Evolutionary conservation across 23 tunicate genomes (phyloP), one percentile per base, ranked within the genome.

Genomic region (Trididemnum miniatum): DNA sequence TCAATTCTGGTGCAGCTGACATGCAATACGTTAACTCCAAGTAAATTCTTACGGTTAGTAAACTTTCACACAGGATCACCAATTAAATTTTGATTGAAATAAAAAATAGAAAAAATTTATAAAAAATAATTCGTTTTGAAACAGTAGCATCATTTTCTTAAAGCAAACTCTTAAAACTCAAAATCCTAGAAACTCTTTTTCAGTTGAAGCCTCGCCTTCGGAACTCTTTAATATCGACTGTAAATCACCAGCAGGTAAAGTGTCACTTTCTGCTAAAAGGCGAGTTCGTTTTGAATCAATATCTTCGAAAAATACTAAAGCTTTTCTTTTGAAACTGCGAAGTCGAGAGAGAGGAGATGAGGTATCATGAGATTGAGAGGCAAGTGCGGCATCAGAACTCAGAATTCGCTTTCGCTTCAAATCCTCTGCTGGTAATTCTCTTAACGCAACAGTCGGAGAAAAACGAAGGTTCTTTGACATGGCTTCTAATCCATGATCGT

Each of bases 281-380:
- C 75, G 7, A 32, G n/a, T 30, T 67, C 75, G 31, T 67, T 67
- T 67, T 67, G 26, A 62, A 12, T 62, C 29, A 4, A 62, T 22
- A 62, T 22, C n/a, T 62, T 24, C n/a, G 28, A 5, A 5, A 20
- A 26, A 24, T 12, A 62, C 67, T 26, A 24, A 22, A 62, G 7
- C 29, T 30, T 73, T 73, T 73, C 59, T 23, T 40, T 73, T 73
- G 24, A 40, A 73, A 39, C 79, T 73, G 2, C 79, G 79, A 20
- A 73, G 32, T 3, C 79, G 79, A 38, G 59, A 73, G 38, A 73
- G 79, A 40, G 79, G 79, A 38, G 79, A 73, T 37, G 37, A 28
- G 26, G 79, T 5, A 4, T 30, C 3, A 22, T 62, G 54, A 9
- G 54, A 44, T 49, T 9, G 15, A 12, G 57, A 9, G 12, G 18